Conservation (phyloP, 2,113 vertebrate genomes). For the Chrysemys picta region DNA sequence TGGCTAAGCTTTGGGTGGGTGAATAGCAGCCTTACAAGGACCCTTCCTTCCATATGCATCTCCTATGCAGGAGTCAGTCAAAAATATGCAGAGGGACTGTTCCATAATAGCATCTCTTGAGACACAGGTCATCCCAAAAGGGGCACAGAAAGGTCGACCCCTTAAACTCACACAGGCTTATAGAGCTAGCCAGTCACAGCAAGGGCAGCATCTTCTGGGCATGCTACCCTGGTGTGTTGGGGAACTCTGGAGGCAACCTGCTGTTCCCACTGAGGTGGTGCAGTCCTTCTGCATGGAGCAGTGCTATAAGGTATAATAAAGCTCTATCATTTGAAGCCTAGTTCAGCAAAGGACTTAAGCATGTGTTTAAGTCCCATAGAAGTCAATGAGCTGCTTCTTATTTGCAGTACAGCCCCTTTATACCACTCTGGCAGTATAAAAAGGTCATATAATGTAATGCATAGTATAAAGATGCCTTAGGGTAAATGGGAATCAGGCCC, state of each 20-base stretch:
- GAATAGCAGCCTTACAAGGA: not conserved
- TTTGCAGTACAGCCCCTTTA: not conserved
- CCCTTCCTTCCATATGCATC: not conserved
- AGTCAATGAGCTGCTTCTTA: not conserved
- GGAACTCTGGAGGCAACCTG: not conserved
- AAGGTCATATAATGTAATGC: not conserved
- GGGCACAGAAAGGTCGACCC: not conserved
- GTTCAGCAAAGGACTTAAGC: not conserved
- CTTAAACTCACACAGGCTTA: not conserved
- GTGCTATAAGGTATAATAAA: not conserved
- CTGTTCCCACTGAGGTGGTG: not conserved
- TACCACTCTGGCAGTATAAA: not conserved
- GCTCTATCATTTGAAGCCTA: not conserved
- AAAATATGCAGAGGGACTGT: not conserved
- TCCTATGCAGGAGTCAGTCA: not conserved
- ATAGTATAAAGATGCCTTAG: not conserved
- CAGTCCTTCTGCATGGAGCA: not conserved
- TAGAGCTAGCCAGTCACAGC: not conserved
- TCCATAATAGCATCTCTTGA: not conserved
- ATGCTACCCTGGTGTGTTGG: not conserved
- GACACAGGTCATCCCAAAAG: not conserved
- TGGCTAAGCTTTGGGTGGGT: not conserved
- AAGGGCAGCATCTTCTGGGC: not conserved
- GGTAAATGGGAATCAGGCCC: no score
- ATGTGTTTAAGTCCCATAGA: not conserved